Percentiles rank a stretch among this genome's conserved stretches.
Conservation (phyloP, 2,797 vertebrate genomes). For the Fringilla coelebs region DNA sequence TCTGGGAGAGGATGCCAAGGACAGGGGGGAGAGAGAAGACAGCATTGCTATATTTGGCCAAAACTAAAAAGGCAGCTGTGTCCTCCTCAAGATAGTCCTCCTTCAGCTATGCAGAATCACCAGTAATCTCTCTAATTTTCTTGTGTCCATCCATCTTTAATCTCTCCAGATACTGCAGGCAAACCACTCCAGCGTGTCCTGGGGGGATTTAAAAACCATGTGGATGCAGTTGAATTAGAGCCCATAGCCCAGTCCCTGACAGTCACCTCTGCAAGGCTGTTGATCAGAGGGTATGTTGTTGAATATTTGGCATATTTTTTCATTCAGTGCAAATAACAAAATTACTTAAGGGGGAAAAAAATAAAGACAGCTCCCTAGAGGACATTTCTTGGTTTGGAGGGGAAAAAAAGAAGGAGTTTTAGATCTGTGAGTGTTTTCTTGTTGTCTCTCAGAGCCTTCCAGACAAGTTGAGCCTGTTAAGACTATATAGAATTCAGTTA, state of each 20-base stretch:
- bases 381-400: not conserved
- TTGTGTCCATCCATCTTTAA: conserved; percentile 78
- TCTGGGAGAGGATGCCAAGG: conserved; percentile 14
- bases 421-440: not conserved
- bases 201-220: conserved; percentile 74
- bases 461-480: not conserved
- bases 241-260: conserved; percentile 74
- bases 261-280: conserved; percentile 76
- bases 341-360: not conserved
- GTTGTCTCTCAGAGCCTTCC: conserved; percentile 6
- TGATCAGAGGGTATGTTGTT: conserved; percentile 73
- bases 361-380: not conserved
- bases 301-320: conserved; percentile 71
- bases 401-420: not conserved
- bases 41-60: conserved; percentile 45
- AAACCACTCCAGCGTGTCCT: conserved; percentile 70
- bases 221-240: conserved; percentile 75
- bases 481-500: not conserved
- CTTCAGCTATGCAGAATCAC: conserved; percentile 68
- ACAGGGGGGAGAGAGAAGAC: conserved; percentile 31
- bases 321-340: conserved; percentile 40
- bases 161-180: conserved; percentile 78
- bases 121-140: conserved; percentile 77
- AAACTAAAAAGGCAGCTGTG: conserved; percentile 49
- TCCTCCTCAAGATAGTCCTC: conserved; percentile 59